A percentile compares a stretch with the other conserved stretches of the same genome.
These are phyloP conservation scores for Caenorhabditis sulstoni DNA, from an alignment of 2,888 invertebrate species.

Conservation along the genomic window DNA sequence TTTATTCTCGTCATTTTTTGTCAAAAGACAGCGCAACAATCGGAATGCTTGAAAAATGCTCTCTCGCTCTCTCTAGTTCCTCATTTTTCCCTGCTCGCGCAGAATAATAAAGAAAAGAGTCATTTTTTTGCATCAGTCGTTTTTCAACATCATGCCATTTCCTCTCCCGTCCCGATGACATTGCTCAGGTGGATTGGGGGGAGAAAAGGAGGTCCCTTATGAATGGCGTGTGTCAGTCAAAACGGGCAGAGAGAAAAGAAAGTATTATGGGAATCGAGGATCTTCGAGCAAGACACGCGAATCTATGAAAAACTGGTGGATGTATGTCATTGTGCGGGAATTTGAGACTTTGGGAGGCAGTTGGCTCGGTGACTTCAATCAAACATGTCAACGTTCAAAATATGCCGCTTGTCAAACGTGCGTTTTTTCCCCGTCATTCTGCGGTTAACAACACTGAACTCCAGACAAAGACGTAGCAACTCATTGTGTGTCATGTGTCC, in stretches of 20 bases:
- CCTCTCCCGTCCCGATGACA: background rate
- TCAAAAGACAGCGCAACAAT: background rate
- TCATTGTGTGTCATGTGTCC: slow-evolving; percentile 23
- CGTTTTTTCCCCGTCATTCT: slow-evolving; percentile 14
- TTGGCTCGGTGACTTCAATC: slow-evolving; percentile 48
- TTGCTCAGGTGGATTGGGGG: slow-evolving; percentile 5
- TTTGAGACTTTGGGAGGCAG: slow-evolving; percentile 7
- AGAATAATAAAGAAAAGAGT: slow-evolving; percentile 10
- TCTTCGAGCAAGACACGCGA: slow-evolving; percentile 5
- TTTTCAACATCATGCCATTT: slow-evolving; percentile 42
- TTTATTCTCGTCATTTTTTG: slow-evolving; percentile 13
- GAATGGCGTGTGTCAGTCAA: slow-evolving; percentile 40
- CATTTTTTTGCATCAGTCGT: slow-evolving; percentile 23
- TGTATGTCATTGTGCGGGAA: too few species aligned
- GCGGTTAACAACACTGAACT: slow-evolving; percentile 28
- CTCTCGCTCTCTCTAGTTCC: background rate
- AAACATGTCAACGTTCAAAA: slow-evolving; percentile 41
- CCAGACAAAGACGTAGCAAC: slow-evolving; percentile 35
- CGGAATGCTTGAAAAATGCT: background rate
- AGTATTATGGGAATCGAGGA: too few species aligned
- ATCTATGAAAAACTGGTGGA: too few species aligned
- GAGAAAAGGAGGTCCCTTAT: slow-evolving; percentile 3
- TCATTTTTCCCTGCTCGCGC: slow-evolving; percentile 3
- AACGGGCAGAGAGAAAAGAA: too few species aligned
- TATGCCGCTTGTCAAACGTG: too few species aligned